Conservation (phyloP, 1,140 invertebrate genomes). For the Stenopsyche tienmushanensis region DNA sequence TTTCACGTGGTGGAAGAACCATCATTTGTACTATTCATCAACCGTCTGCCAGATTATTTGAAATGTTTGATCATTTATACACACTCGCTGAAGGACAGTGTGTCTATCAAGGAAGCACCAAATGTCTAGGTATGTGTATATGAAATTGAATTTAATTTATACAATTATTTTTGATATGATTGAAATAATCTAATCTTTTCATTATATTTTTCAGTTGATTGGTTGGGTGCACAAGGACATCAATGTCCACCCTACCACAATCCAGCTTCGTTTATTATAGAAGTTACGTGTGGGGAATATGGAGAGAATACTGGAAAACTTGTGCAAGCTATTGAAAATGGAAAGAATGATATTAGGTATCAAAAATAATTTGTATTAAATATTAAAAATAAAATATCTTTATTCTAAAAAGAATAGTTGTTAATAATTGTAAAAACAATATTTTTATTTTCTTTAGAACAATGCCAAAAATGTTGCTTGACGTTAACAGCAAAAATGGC, state of each 20-base stretch:
- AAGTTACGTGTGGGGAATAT: conserved; percentile 93
- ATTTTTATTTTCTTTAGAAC: conserved; percentile 6
- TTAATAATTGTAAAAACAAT: background rate
- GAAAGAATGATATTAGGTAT: conserved; percentile 70
- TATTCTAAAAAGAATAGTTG: background rate
- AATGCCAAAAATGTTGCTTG: conserved; percentile 50
- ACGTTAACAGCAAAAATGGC: conserved; percentile 62
- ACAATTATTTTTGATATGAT: background rate
- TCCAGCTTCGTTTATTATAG: conserved; percentile 94
- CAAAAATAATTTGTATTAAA: conserved; percentile 1
- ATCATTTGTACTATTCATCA: conserved; percentile 98
- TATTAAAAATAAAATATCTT: background rate
- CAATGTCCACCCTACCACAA: conserved; percentile 96
- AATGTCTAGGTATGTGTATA: conserved; percentile 59
- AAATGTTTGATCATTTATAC: conserved; percentile 96
- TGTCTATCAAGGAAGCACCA: conserved; percentile 87
- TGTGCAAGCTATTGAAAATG: conserved; percentile 80
- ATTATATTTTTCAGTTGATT: conserved; percentile 67
- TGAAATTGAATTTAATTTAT: conserved; percentile 9
- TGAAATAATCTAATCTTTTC: background rate
- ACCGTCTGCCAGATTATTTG: conserved; percentile 91
- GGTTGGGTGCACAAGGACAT: conserved; percentile 76
- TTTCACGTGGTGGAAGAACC: conserved; percentile 87
- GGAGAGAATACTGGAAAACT: conserved; percentile 85
- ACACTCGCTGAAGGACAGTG: conserved; percentile 92